phyloP scores from a whole-genome alignment of 2,113 vertebrate species.

The Pedionomus torquatus region DNA sequence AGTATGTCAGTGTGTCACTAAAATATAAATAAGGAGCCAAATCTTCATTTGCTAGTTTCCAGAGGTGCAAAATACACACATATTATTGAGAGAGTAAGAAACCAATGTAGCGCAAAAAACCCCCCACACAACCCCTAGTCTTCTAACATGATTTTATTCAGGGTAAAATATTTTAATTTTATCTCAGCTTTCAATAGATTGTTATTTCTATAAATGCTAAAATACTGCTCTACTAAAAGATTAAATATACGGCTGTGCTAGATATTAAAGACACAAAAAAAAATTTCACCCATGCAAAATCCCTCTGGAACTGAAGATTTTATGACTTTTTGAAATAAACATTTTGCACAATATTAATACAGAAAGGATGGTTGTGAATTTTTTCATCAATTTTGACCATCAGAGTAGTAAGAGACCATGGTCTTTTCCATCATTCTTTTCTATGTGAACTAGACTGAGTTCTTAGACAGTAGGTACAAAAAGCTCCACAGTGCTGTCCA shows the following conservation, averaged over 20 bases:
- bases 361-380: background rate
- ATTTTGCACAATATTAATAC: fast-evolving
- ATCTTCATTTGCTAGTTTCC: background rate
- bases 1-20: background rate
- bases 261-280: background rate
- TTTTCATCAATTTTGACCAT: background rate
- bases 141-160: background rate
- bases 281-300: background rate
- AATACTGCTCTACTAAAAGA: background rate
- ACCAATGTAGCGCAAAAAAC: background rate
- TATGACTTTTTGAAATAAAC: background rate
- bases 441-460: background rate
- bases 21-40: background rate
- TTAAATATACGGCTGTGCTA: background rate
- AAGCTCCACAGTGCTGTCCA: background rate
- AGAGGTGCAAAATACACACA: background rate
- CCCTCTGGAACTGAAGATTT: background rate
- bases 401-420: background rate
- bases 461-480: background rate
- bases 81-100: background rate
- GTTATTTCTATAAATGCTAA: background rate
- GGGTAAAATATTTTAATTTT: background rate
- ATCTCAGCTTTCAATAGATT: background rate
- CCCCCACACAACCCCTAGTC: background rate
- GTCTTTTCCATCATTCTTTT: background rate